phyloP scores from a whole-genome alignment of 1,140 invertebrate genomes.

The Conus betulinus region DNA sequence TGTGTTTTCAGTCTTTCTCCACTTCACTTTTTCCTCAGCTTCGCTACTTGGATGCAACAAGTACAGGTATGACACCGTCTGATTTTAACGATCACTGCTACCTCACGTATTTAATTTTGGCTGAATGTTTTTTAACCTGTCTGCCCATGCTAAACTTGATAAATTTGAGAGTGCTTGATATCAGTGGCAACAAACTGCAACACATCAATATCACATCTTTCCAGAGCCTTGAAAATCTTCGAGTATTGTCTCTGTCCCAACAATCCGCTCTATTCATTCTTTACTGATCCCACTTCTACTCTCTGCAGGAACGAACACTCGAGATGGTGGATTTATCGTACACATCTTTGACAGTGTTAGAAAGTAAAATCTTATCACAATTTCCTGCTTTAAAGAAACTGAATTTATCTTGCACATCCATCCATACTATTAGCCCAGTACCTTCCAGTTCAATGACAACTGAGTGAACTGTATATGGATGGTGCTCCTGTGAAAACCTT shows the following conservation, averaged over 20 bases:
- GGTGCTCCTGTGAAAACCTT: neutral
- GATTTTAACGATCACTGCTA: neutral
- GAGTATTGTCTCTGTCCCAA: conserved; percentile 10
- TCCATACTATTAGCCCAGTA: conserved; percentile 4
- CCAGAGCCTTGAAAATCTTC: neutral
- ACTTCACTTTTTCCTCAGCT: neutral
- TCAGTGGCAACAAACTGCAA: conserved; percentile 32
- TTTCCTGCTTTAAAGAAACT: conserved; percentile 21
- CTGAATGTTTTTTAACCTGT: neutral
- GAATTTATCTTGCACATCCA: conserved; percentile 31
- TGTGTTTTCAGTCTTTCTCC: neutral
- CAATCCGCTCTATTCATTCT: neutral
- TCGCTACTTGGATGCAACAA: neutral
- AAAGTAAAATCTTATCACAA: neutral
- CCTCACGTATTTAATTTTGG: neutral
- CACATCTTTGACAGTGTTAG: neutral
- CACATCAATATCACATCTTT: conserved; percentile 1
- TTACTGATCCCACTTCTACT: too few species aligned
- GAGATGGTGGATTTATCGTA: neutral
- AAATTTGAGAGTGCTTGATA: conserved; percentile 4
- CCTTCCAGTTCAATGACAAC: conserved; percentile 38
- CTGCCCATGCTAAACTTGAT: neutral
- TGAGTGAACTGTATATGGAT: conserved; percentile 6
- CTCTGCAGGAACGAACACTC: too few species aligned
- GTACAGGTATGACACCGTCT: neutral